A percentile compares a stretch with the other conserved stretches of the same genome.
These are phyloP conservation scores for Hemaris fuciformis DNA, from an alignment of 2,888 invertebrate genomes.

Conservation along the genomic window DNA sequence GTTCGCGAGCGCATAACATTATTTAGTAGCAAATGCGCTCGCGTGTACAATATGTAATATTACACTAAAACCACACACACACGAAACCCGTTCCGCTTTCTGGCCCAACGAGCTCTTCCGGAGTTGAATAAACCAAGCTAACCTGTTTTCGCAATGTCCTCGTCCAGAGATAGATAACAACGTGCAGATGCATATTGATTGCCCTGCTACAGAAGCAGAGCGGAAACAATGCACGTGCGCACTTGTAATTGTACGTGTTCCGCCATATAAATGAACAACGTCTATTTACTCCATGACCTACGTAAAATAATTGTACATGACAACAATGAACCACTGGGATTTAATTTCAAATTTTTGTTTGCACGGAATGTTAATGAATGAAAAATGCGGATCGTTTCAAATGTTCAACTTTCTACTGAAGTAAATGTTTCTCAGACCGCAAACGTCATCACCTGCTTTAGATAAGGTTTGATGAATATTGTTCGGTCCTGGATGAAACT, in stretches of 20 bases:
- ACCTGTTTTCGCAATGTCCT: slow-evolving; percentile 16
- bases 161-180: neutral
- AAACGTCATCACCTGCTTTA: no score
- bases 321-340: neutral
- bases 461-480: no score
- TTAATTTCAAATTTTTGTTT: neutral
- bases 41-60: slow-evolving; percentile 29
- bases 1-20: slow-evolving; percentile 18
- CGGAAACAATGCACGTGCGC: neutral
- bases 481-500: no score
- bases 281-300: neutral
- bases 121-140: slow-evolving; percentile 24
- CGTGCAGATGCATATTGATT: neutral
- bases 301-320: neutral
- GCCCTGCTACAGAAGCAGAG: neutral
- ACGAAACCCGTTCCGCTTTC: slow-evolving; percentile 44
- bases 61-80: slow-evolving; percentile 25
- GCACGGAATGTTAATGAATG: neutral
- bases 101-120: slow-evolving; percentile 29
- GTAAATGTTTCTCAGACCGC: neutral
- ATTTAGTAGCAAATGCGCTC: slow-evolving; percentile 20
- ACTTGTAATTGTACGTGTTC: neutral
- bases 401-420: neutral
- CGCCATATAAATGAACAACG: neutral
- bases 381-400: neutral